These are phyloP conservation scores for Sinocyclocheilus anshuiensis DNA, from an alignment of 2,113 vertebrate genomes.

Conservation along the genomic window DNA sequence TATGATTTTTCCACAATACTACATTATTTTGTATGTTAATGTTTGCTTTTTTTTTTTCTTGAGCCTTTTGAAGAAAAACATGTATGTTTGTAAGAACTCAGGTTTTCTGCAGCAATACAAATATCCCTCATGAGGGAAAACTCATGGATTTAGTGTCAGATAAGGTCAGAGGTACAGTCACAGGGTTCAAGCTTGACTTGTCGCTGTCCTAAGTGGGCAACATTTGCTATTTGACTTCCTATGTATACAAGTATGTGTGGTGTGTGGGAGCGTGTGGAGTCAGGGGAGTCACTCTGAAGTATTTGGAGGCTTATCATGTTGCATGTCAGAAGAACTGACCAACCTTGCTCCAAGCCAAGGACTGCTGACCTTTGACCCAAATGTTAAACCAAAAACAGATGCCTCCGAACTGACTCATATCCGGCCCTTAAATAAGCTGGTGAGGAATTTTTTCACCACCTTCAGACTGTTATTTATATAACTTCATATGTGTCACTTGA, in stretches of 20 bases:
- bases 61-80: background rate
- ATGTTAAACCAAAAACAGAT: conserved; percentile 87
- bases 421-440: conserved; percentile 81
- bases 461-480: conserved; percentile 48
- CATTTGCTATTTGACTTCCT: conserved; percentile 24
- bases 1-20: background rate
- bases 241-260: background rate
- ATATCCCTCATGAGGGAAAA: conserved; percentile 2
- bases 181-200: conserved; percentile 36
- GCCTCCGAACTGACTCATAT: conserved; percentile 88
- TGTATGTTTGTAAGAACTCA: background rate
- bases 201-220: conserved; percentile 34
- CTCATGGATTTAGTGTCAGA: conserved; percentile 63
- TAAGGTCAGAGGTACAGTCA: conserved; percentile 74
- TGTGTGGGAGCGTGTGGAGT: conserved; percentile 57
- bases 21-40: background rate
- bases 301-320: conserved; percentile 77
- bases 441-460: conserved; percentile 75
- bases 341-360: conserved; percentile 81
- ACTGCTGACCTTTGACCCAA: conserved; percentile 83
- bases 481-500: conserved; percentile 49
- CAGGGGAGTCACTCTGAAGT: conserved; percentile 73
- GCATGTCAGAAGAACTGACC: conserved; percentile 79
- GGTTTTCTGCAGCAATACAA: conserved; percentile 11
- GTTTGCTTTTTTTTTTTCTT: background rate